Conservation (phyloP, 2,797 vertebrate genomes). For the Coregonus ussuriensis region DNA sequence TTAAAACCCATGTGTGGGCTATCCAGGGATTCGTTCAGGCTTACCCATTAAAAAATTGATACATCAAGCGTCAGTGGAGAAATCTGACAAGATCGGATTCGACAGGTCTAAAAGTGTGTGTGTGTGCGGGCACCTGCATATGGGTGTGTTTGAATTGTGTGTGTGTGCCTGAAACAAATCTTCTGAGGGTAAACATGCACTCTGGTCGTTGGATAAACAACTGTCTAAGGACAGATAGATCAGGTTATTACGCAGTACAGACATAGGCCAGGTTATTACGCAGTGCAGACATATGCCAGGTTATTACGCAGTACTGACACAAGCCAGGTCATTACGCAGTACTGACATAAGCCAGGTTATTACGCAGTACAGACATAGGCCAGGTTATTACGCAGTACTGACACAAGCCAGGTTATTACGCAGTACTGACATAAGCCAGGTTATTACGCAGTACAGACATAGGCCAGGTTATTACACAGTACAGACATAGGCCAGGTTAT, state of each 20-base stretch:
- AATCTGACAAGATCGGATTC: slow-evolving; percentile 72
- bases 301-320: neutral
- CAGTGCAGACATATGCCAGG: too few relatives aligned
- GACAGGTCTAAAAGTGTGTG: slow-evolving; percentile 58
- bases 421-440: too few relatives aligned
- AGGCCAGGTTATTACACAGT: too few relatives aligned
- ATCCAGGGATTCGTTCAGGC: slow-evolving; percentile 54
- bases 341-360: too few relatives aligned
- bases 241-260: neutral
- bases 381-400: too few relatives aligned
- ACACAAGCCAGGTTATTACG: too few relatives aligned
- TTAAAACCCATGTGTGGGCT: slow-evolving; percentile 37
- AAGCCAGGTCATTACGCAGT: too few relatives aligned
- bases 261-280: neutral
- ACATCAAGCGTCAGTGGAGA: slow-evolving; percentile 74
- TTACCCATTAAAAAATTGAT: slow-evolving; percentile 78
- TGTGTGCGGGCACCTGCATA: slow-evolving; percentile 44
- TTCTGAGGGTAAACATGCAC: slow-evolving; percentile 42
- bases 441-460: too few relatives aligned
- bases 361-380: too few relatives aligned
- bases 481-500: neutral
- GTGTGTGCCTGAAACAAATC: slow-evolving; percentile 45
- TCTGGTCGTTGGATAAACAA: slow-evolving; percentile 40
- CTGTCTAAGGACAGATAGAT: slow-evolving; percentile 6
- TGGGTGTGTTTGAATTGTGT: slow-evolving; percentile 12